Conservation (phyloP, 2,113 vertebrate genomes). For the Tachysurus vachellii region DNA sequence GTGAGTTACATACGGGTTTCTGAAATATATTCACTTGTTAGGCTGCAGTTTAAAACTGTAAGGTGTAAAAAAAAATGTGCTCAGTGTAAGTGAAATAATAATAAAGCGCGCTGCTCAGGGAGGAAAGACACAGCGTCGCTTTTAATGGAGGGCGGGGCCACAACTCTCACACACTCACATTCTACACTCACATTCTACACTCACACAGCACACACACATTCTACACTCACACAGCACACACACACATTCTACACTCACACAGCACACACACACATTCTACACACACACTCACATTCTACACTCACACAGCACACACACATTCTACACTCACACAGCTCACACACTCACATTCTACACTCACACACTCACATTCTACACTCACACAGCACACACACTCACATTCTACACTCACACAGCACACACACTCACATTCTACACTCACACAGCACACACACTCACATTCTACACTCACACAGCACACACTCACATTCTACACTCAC, state of each 20-base stretch:
- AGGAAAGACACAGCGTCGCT: constrained; percentile 7
- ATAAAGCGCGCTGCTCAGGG: not conserved
- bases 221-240: not conserved
- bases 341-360: not conserved
- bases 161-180: not conserved
- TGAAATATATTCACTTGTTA: not conserved
- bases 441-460: not conserved
- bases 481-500: not conserved
- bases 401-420: not conserved
- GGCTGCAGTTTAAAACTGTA: no score
- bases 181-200: not conserved
- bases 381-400: not conserved
- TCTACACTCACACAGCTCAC: no score
- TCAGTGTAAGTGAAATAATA: not conserved
- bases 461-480: not conserved
- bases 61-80: not conserved
- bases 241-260: not conserved
- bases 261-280: not conserved
- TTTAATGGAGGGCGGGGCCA: constrained; percentile 35
- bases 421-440: not conserved
- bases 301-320: no score
- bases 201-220: not conserved
- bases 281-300: not conserved
- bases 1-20: constrained; percentile 63
- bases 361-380: not conserved